These are phyloP conservation scores for Meteorus cinctellus DNA, from an alignment of 2,888 invertebrate genomes.

Conservation along the genomic window DNA sequence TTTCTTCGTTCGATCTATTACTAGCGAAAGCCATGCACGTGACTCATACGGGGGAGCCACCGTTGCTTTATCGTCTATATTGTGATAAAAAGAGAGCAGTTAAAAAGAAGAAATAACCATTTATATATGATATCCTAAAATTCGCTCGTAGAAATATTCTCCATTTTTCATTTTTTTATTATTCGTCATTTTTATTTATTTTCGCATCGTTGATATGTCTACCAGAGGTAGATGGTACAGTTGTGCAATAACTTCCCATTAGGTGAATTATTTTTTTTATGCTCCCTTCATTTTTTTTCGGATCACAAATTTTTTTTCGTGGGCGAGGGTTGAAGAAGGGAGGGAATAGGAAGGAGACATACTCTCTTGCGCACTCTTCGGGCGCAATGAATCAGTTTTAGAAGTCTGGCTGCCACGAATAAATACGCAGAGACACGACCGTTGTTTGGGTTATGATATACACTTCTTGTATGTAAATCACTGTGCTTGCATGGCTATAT, in stretches of 20 bases:
- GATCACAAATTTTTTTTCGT: constrained; percentile 21
- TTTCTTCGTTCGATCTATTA: constrained; percentile 38
- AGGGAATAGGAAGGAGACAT: constrained; percentile 36
- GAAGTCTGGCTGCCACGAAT: constrained; percentile 61
- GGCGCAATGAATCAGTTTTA: constrained; percentile 70
- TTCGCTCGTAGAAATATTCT: constrained; percentile 17
- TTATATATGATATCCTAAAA: constrained; percentile 19
- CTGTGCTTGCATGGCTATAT: constrained; percentile 46
- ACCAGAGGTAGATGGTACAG: constrained; percentile 41
- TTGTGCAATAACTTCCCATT: constrained; percentile 66
- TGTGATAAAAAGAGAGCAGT: background rate
- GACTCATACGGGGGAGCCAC: constrained; percentile 44
- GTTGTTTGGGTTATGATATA: constrained; percentile 69
- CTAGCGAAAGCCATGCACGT: constrained; percentile 43
- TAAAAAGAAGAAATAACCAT: constrained; percentile 2
- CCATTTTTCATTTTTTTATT: constrained; percentile 34
- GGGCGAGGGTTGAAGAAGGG: constrained; percentile 35
- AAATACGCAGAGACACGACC: constrained; percentile 52
- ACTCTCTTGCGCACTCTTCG: constrained; percentile 48
- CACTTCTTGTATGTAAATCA: constrained; percentile 66
- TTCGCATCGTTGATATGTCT: constrained; percentile 32
- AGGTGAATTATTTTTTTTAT: constrained; percentile 52
- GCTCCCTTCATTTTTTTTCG: constrained; percentile 7
- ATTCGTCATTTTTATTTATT: constrained; percentile 17
- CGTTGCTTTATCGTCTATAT: constrained; percentile 55